These are phyloP conservation scores for Ceyx margarethae DNA, from an alignment of 2,113 vertebrate species.

Conservation along the genomic window DNA sequence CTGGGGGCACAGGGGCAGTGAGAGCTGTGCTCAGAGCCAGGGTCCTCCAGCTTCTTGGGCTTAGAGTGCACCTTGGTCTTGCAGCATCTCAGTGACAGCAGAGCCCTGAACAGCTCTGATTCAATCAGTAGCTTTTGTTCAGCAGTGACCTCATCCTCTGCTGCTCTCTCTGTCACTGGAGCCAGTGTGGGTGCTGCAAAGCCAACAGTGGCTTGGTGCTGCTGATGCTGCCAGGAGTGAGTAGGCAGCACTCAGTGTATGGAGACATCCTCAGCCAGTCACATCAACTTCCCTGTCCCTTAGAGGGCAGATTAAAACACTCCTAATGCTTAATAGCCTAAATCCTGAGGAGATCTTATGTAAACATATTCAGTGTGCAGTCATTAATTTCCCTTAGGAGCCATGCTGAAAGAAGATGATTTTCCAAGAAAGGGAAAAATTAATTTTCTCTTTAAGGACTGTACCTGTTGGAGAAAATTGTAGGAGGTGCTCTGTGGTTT, in stretches of 20 bases:
- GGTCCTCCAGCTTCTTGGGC: background rate
- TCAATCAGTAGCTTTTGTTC: background rate
- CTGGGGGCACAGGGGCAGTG: no score
- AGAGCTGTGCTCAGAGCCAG: background rate
- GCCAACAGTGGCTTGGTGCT: background rate
- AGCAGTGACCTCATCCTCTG: background rate
- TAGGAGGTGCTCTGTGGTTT: background rate
- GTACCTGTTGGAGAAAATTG: background rate
- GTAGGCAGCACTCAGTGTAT: background rate
- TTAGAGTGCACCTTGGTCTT: background rate
- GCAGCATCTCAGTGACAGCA: fast-evolving
- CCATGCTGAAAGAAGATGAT: slow-evolving; percentile 31
- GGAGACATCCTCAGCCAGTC: background rate
- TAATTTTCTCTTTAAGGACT: slow-evolving; percentile 10
- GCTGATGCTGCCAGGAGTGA: background rate
- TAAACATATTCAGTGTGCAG: slow-evolving; percentile 35
- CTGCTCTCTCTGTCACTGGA: background rate
- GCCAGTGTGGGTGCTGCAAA: background rate
- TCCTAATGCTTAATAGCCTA: slow-evolving; percentile 33
- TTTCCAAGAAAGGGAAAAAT: slow-evolving; percentile 32
- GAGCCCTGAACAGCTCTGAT: background rate
- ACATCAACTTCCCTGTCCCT: background rate
- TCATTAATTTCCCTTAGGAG: slow-evolving; percentile 59
- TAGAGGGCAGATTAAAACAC: slow-evolving; percentile 9
- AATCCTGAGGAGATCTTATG: slow-evolving; percentile 42